Evolutionary conservation across 2,113 vertebrate genomes (phyloP), one percentile per base, ranked within the genome.

Genomic region (Coptodon rendalli): DNA sequence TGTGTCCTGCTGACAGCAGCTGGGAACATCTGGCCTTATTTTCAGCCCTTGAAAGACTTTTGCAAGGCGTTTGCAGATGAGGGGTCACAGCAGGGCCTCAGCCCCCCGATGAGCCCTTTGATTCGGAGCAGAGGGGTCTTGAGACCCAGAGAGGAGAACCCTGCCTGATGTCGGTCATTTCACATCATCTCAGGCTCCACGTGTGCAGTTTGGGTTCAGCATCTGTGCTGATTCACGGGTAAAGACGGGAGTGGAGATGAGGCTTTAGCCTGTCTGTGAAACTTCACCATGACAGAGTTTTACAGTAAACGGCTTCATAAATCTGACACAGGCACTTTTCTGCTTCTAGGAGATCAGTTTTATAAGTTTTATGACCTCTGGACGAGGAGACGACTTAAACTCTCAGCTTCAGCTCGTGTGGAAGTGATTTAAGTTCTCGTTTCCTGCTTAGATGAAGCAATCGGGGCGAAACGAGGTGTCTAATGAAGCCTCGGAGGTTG

Each of bases 11-110:
- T 78, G 45, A 31, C 27, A 52, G 73, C 87, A 84, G 83, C 85
- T 87, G 89, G 27, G 82, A 38, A 78, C 91, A 91, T 87, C 87
- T 92, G 93, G 78, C 17, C 19, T 54, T 9, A 40, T 80, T 66
- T 84, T 48, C 34, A 83, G 34, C 80, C 34, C 38, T 38, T 36
- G n/a, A 68, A 73, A 29, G 48, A 53, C n/a, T 43, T 22, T 82
- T 36, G 31, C 7, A 57, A 59, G 57, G 68, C 29, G 82, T 85
- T 80, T 84, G 66, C 82, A 81, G 71, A 63, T 73, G 83, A 79
- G 50, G 68, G 38, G 68, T 73, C 68, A 27, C 36, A 29, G 29
- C 17, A 16, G 79, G 79, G 57, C 34, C 22, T 57, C 54, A 2
- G n/a, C 24, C 29, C 66, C 66, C 66, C 22, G 4, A 22, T 4